Percentiles rank a stretch among this genome's conserved stretches.
Evolutionary conservation across 1,140 invertebrate species (phyloP).

Genomic region (Nilaparvata lugens): DNA sequence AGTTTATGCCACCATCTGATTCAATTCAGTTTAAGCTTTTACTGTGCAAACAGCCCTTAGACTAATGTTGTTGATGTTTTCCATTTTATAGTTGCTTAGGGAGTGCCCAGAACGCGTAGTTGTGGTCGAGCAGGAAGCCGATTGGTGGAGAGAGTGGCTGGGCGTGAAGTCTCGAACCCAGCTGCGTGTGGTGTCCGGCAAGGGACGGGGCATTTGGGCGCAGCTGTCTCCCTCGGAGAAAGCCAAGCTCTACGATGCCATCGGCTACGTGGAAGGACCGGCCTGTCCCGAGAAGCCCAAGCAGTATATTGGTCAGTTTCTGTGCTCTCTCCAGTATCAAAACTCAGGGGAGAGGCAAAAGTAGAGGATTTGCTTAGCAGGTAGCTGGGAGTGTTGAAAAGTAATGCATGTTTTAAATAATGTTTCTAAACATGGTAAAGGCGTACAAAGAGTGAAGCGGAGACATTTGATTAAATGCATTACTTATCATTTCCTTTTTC

Average conservation of each 20-base stretch:
- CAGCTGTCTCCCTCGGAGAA: slow-evolving; percentile 57
- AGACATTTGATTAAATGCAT: too few relatives aligned
- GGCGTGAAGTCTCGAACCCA: slow-evolving; percentile 28
- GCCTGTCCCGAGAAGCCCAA: slow-evolving; percentile 40
- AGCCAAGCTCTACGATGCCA: slow-evolving; percentile 50
- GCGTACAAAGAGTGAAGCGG: too few relatives aligned
- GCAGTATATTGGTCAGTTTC: slow-evolving; percentile 42
- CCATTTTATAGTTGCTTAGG: slow-evolving; percentile 39
- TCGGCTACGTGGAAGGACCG: slow-evolving; percentile 40
- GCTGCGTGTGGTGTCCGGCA: slow-evolving; percentile 34
- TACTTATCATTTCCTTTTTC: too few relatives aligned
- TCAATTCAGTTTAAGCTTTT: too few relatives aligned
- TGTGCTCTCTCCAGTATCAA: too few relatives aligned
- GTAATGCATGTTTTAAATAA: too few relatives aligned
- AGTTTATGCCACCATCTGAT: too few relatives aligned
- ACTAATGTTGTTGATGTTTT: neutral
- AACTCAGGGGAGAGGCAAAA: too few relatives aligned
- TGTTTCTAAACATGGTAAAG: too few relatives aligned
- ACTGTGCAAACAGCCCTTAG: too few relatives aligned
- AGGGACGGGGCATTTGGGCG: slow-evolving; percentile 47
- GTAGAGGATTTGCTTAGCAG: too few relatives aligned
- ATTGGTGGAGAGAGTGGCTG: slow-evolving; percentile 40
- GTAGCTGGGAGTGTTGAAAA: too few relatives aligned
- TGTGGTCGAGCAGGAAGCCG: slow-evolving; percentile 40
- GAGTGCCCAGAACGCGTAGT: slow-evolving; percentile 46